Evolutionary conservation across 2,797 vertebrate genomes (phyloP).

Genomic region (Tiaroga cobitis): DNA sequence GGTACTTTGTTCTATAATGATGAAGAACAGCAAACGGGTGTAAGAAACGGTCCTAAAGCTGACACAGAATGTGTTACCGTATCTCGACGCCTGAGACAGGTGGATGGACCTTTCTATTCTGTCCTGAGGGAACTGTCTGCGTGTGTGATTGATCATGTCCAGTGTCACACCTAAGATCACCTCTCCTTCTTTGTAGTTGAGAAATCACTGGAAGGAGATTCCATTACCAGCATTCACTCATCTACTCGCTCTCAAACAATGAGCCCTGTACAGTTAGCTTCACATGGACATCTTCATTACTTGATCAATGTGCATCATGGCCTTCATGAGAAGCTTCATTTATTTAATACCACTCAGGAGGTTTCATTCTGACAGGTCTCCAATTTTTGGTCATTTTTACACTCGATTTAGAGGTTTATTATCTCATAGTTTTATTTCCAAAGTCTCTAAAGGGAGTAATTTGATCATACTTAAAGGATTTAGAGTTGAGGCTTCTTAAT

Average conservation of each 20-base stretch:
- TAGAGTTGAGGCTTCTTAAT: slow-evolving; percentile 55
- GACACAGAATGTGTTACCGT: slow-evolving; percentile 7
- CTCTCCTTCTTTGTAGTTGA: slow-evolving; percentile 53
- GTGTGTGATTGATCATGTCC: slow-evolving; percentile 63
- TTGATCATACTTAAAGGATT: slow-evolving; percentile 57
- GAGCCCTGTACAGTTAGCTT: not conserved
- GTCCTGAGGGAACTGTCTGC: slow-evolving; percentile 60
- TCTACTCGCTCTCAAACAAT: slow-evolving; percentile 24
- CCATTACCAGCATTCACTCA: slow-evolving; percentile 51
- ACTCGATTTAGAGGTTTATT: slow-evolving; percentile 44
- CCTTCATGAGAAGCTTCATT: slow-evolving; percentile 40
- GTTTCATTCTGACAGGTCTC: slow-evolving; percentile 39
- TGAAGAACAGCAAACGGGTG: not conserved
- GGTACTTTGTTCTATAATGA: not conserved
- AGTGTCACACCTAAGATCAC: slow-evolving; percentile 58
- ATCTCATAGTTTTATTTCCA: slow-evolving; percentile 44
- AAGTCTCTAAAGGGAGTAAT: slow-evolving; percentile 33
- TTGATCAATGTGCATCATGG: not conserved
- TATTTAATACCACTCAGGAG: slow-evolving; percentile 4
- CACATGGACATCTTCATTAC: slow-evolving; percentile 15
- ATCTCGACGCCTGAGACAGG: slow-evolving; percentile 51
- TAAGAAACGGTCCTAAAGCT: not conserved
- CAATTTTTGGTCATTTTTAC: slow-evolving; percentile 13
- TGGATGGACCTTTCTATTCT: slow-evolving; percentile 52
- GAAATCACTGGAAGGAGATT: slow-evolving; percentile 52